Conservation (phyloP, 2,888 invertebrate genomes). For the Lutraria lutraria region DNA sequence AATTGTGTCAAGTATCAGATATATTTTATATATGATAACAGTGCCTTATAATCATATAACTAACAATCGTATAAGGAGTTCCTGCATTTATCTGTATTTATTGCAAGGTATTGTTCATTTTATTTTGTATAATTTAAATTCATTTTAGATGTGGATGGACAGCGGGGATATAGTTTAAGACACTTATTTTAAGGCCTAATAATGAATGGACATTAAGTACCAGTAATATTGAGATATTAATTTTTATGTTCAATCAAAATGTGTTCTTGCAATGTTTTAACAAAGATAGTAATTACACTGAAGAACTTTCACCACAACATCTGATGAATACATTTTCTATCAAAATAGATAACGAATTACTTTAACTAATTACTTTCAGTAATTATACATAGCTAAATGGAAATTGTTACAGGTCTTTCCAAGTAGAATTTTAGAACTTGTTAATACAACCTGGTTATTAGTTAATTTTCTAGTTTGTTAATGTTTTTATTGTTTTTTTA, state of each 20-base stretch:
- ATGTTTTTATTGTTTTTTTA: constrained; percentile 17
- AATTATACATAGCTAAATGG: no score
- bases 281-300: background rate
- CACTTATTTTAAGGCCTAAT: background rate
- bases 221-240: background rate
- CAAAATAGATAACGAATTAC: no score
- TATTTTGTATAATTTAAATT: background rate
- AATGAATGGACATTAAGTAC: background rate
- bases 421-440: background rate
- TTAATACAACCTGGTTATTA: background rate
- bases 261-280: background rate
- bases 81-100: background rate
- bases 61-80: background rate
- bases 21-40: constrained; percentile 1
- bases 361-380: no score
- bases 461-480: background rate
- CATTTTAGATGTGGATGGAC: background rate
- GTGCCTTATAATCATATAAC: constrained; percentile 12
- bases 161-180: background rate
- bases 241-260: background rate
- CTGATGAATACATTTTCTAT: no score
- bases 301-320: background rate
- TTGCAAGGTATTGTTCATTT: background rate
- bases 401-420: no score
- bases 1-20: background rate